A percentile compares a stretch with the other conserved stretches of the same genome.
phyloP scores from a whole-genome alignment of 2,888 invertebrate genomes.

The Lepidochitona cinerea region DNA sequence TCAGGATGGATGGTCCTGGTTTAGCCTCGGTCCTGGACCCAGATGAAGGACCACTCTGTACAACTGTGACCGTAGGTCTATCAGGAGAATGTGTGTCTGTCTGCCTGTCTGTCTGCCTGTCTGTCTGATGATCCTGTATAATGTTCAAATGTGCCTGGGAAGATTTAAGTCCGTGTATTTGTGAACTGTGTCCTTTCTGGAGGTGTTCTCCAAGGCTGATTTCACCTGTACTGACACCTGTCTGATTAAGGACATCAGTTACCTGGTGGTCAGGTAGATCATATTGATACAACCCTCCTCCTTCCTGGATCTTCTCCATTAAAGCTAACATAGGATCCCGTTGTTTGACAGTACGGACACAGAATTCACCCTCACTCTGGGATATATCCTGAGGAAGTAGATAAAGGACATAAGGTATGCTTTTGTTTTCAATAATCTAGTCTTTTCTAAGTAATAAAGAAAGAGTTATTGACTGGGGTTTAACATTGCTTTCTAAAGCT shows the following conservation, averaged over 20 bases:
- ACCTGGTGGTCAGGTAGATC: slow-evolving; percentile 39
- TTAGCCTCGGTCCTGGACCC: neutral
- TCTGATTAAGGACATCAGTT: slow-evolving; percentile 32
- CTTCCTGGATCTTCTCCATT: slow-evolving; percentile 44
- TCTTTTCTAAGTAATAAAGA: no score
- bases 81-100: neutral
- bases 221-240: slow-evolving; percentile 40
- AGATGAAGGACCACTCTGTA: neutral
- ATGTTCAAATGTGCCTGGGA: neutral
- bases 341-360: slow-evolving; percentile 42
- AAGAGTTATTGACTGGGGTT: no score
- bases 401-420: no score
- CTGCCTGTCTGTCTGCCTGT: neutral
- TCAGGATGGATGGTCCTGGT: neutral
- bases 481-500: no score
- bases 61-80: neutral
- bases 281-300: slow-evolving; percentile 28
- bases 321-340: slow-evolving; percentile 47
- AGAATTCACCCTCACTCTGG: slow-evolving; percentile 60
- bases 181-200: neutral
- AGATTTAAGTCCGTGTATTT: neutral
- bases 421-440: no score
- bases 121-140: neutral
- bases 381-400: slow-evolving; percentile 34
- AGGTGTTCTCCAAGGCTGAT: slow-evolving; percentile 32